Base-by-base conservation (phyloP, 2,797 vertebrate species). In the Halcyon leucocephala region DNA sequence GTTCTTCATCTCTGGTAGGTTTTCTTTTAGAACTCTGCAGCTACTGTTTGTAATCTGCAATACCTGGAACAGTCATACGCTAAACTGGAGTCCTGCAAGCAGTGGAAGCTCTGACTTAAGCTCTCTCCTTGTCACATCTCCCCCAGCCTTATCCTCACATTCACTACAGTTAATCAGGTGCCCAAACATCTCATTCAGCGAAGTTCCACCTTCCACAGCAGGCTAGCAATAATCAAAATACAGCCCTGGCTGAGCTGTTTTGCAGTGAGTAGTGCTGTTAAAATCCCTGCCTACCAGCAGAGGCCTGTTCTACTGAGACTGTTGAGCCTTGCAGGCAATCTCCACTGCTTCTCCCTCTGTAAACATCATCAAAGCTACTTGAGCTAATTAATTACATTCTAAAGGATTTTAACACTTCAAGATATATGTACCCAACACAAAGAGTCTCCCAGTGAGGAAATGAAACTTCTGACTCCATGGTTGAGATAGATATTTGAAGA, bases 341-440 rank as follows among this genome's bases (percentile, higher is more conserved):
- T 93, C 95, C 89, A 55, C 81, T 93, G 52, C 79, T 96, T 89
- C 72, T 77, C 65, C 82, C 58, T 91, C 60, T 88, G 51, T 88
- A 97, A 97, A 93, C 83, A 96, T 76, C 80, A 87, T 97, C 95
- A 96, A 80, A 98, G 94, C 79, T 95, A 91, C 70, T 92, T 82
- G 65, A 94, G 90, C 65, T 97, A 97, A 97, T 98, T 97, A 97
- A 94, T 89, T 91, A 78, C 65, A 95, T 62, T 20, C 73, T 86
- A 90, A 84, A 73, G 85, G 70, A 96, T 77, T 93, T 92, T 65
- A 95, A 93, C 95, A 82, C 82, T 96, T 96, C 69, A 80, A 88
- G 72, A 77, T 93, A 62, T 16, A 42, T 57, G 77, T 96, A 92
- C 42, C 48, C 57, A 49, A 87, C 54, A 82, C 65, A 52, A 69